Percentiles rank a stretch among this genome's conserved stretches.
phyloP scores from a whole-genome alignment of 2,113 vertebrate species.

The Taxidea taxus region DNA sequence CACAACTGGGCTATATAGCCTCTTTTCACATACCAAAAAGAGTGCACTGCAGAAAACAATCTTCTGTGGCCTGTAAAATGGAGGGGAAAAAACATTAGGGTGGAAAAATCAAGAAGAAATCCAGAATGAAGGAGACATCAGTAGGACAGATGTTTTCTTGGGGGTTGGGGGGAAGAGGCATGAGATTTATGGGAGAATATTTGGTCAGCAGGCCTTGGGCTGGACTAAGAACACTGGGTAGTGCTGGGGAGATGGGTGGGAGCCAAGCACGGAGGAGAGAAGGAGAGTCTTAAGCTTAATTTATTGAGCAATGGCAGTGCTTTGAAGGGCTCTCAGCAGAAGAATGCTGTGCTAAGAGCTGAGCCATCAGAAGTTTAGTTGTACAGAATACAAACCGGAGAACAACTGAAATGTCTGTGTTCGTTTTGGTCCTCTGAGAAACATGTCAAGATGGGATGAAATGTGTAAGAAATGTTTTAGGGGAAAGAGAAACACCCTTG shows the following conservation, averaged over 20 bases:
- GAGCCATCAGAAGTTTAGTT: not conserved
- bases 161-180: rapidly evolving
- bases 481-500: not conserved
- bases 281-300: not conserved
- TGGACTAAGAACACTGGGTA: not conserved
- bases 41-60: not conserved
- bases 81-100: not conserved
- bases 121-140: not conserved
- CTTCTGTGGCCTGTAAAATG: not conserved
- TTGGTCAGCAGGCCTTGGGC: not conserved
- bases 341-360: not conserved
- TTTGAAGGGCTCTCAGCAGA: not conserved
- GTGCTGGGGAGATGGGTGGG: not conserved
- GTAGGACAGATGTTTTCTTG: not conserved
- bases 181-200: not conserved
- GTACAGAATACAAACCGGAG: not conserved
- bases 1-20: not conserved
- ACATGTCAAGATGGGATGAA: not conserved
- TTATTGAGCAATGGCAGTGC: not conserved
- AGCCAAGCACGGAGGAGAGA: not conserved
- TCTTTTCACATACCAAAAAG: not conserved
- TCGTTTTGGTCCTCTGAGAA: not conserved
- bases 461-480: not conserved
- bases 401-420: not conserved
- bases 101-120: not conserved